These are phyloP conservation scores for Ochropleura leucogaster DNA, from an alignment of 2,888 invertebrate genomes.

Conservation along the genomic window DNA sequence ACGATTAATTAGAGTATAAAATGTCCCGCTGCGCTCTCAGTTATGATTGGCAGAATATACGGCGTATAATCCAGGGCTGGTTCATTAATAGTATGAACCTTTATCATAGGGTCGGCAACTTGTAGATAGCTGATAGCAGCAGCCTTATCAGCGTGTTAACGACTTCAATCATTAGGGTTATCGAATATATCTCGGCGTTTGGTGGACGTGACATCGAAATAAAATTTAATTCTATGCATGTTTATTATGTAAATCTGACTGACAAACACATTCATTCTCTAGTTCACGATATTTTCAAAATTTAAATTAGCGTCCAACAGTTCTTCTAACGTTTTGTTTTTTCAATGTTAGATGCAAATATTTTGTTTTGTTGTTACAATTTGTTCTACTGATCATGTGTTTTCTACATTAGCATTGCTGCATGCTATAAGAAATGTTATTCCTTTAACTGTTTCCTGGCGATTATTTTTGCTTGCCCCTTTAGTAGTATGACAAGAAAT, in stretches of 20 bases:
- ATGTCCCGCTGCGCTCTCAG: neutral
- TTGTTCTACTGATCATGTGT: slow-evolving; percentile 10
- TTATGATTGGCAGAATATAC: neutral
- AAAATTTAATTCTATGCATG: slow-evolving; percentile 11
- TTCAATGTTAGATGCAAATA: slow-evolving; percentile 20
- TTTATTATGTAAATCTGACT: slow-evolving; percentile 9
- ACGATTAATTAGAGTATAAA: neutral
- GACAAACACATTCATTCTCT: slow-evolving; percentile 1
- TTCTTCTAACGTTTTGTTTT: slow-evolving; percentile 10
- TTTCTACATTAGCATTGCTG: neutral
- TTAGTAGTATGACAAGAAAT: slow-evolving; percentile 2
- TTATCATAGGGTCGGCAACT: slow-evolving; percentile 42
- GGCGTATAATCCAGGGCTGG: neutral
- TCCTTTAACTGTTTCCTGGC: neutral
- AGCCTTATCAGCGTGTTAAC: slow-evolving; percentile 63
- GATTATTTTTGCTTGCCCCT: neutral
- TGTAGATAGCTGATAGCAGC: slow-evolving; percentile 52
- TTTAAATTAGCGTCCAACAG: slow-evolving; percentile 17
- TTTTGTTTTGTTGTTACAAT: slow-evolving; percentile 22
- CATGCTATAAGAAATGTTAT: neutral
- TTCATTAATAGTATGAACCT: slow-evolving; percentile 28
- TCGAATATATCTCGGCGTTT: slow-evolving; percentile 49
- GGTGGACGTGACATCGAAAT: slow-evolving; percentile 30
- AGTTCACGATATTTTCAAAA: slow-evolving; percentile 1
- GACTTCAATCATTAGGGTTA: slow-evolving; percentile 70